A percentile compares a stretch with the other conserved stretches of the same genome.
Evolutionary conservation across 2,113 vertebrate species (phyloP).

Genomic region (Carassius gibelio): DNA sequence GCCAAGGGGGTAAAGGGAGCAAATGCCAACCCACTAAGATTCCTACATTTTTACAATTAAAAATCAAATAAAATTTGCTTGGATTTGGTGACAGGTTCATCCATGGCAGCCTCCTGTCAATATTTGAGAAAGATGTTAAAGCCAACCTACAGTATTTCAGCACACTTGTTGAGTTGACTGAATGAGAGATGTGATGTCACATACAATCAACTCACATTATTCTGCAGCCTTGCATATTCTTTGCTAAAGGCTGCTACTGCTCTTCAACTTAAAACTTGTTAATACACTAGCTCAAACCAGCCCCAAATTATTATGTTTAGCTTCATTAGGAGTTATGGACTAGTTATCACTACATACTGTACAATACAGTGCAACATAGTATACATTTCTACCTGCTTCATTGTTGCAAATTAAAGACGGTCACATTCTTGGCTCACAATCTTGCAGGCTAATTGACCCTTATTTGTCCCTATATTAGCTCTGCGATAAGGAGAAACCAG

Average conservation of each 20-base stretch:
- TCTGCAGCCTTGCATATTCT: not conserved
- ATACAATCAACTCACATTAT: not conserved
- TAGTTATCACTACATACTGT: not conserved
- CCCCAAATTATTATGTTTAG: not conserved
- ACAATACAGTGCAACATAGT: not conserved
- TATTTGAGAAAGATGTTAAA: not conserved
- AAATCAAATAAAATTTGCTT: not conserved
- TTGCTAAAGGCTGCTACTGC: not conserved
- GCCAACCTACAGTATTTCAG: not conserved
- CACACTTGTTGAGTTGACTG: slow-evolving; percentile 1
- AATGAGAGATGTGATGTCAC: slow-evolving; percentile 23
- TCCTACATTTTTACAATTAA: not conserved
- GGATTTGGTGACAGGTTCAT: not conserved
- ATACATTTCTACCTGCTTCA: not conserved
- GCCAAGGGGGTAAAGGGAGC: not conserved
- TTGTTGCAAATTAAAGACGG: not conserved
- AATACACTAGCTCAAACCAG: slow-evolving; percentile 9
- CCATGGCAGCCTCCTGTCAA: not conserved
- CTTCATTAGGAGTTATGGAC: not conserved
- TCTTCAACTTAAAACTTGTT: not conserved
- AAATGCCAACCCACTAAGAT: not conserved
- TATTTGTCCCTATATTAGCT: slow-evolving; percentile 29
- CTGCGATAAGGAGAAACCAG: slow-evolving; percentile 5
- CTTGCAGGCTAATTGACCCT: not conserved
- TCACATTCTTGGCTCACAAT: slow-evolving; percentile 8